phyloP scores from a whole-genome alignment of 2,113 vertebrate species.

The Indicator maculatus region DNA sequence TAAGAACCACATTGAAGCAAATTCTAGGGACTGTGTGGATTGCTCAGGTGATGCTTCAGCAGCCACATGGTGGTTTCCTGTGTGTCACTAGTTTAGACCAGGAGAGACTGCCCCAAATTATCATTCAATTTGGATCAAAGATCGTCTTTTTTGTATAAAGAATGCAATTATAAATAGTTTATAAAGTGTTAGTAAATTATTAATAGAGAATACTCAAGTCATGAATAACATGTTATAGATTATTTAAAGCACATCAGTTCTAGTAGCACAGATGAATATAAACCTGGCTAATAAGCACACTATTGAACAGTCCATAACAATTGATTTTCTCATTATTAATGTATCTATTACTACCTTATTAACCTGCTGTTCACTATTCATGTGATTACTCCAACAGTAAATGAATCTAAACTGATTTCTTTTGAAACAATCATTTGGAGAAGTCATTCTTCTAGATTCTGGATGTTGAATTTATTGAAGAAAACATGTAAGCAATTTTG shows the following conservation, averaged over 20 bases:
- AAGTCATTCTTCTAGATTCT: neutral
- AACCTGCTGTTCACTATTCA: conserved; percentile 25
- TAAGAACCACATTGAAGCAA: neutral
- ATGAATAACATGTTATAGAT: conserved; percentile 60
- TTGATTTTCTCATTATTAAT: conserved; percentile 38
- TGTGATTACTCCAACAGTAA: neutral
- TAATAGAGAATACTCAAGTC: conserved; percentile 28
- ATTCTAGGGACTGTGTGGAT: neutral
- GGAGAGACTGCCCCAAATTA: neutral
- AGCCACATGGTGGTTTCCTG: neutral
- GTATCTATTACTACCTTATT: conserved; percentile 29
- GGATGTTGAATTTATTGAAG: neutral
- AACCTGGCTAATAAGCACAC: conserved; percentile 10
- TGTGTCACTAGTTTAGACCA: neutral
- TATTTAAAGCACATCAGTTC: conserved; percentile 49
- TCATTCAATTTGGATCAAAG: conserved; percentile 34
- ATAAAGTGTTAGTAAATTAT: conserved; percentile 62
- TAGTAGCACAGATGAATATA: neutral
- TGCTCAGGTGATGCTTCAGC: neutral
- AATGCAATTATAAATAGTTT: conserved; percentile 58
- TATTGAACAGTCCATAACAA: conserved; percentile 5
- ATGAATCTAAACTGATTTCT: neutral
- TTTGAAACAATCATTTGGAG: neutral
- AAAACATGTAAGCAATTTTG: neutral
- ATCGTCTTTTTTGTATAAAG: conserved; percentile 34